Evolutionary conservation across 2,113 vertebrate genomes (phyloP).

Genomic region (Oreochromis spilurus): DNA sequence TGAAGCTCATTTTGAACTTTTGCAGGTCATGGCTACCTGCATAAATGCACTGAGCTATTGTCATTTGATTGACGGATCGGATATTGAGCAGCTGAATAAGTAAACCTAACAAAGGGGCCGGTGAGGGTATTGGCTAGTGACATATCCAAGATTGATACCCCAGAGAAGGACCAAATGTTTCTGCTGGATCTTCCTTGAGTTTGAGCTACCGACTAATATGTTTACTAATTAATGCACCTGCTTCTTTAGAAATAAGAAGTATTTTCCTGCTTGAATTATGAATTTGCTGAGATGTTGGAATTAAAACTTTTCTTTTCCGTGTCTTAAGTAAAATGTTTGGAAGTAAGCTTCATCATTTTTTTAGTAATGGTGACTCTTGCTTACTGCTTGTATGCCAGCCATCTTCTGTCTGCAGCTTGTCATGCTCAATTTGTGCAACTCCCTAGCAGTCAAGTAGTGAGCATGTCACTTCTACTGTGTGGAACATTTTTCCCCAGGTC

Average conservation of each 20-base stretch:
- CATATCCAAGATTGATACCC: neutral
- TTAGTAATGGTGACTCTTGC: neutral
- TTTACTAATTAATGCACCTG: neutral
- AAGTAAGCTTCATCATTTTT: neutral
- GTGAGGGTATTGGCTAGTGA: neutral
- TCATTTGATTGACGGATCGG: neutral
- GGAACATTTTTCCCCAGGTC: conserved; percentile 20
- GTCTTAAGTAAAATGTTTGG: neutral
- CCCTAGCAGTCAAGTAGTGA: conserved; percentile 14
- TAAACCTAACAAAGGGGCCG: neutral
- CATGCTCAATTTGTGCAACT: conserved; percentile 60
- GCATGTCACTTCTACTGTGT: conserved; percentile 34
- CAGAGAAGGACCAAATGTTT: neutral
- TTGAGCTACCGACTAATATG: neutral
- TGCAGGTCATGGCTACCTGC: neutral
- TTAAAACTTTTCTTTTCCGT: neutral
- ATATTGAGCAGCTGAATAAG: neutral
- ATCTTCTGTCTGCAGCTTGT: conserved; percentile 47
- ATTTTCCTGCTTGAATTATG: neutral
- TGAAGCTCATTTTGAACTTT: neutral
- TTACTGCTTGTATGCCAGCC: neutral
- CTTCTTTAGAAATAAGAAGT: neutral
- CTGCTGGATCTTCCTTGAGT: neutral
- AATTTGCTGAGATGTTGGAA: neutral
- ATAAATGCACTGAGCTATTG: neutral